A percentile compares a stretch with the other conserved stretches of the same genome.
These are phyloP conservation scores for Hyalella azteca DNA, from an alignment of 2,888 invertebrate genomes.

Conservation along the genomic window DNA sequence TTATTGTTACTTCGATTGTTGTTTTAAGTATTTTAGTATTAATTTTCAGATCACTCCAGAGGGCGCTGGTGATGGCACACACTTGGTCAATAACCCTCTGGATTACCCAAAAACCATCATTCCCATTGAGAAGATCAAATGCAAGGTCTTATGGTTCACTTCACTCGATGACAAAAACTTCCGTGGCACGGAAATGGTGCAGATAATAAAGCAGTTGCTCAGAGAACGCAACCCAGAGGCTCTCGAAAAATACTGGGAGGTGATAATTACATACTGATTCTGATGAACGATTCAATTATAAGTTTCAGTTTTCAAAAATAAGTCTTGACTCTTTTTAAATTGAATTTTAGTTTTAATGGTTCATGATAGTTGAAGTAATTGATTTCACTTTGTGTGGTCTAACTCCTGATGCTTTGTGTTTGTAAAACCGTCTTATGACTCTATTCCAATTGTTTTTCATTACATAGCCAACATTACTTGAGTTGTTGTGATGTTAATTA, in stretches of 20 bases:
- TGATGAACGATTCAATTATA: no score
- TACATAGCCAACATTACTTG: background rate
- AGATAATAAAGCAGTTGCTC: conserved; percentile 35
- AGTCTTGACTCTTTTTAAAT: no score
- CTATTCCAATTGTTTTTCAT: background rate
- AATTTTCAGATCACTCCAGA: background rate
- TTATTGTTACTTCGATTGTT: no score
- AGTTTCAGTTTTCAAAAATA: no score
- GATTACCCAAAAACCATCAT: conserved; percentile 46
- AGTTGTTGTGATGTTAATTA: background rate
- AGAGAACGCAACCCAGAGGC: conserved; percentile 11
- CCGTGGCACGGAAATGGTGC: conserved; percentile 42
- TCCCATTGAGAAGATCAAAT: conserved; percentile 49
- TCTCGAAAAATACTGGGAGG: conserved; percentile 6
- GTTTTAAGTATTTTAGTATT: no score
- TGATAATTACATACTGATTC: background rate
- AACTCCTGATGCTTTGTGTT: no score
- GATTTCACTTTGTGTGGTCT: no score
- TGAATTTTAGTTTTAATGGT: no score
- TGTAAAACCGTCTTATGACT: background rate
- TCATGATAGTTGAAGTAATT: no score
- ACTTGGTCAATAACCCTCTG: background rate
- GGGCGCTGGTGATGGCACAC: no score
- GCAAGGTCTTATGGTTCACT: conserved; percentile 46
- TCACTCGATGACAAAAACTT: conserved; percentile 48